Evolutionary conservation across 2,797 vertebrate species (phyloP), one percentile per base, ranked within the genome.

Genomic region (Takifugu ocellatus): DNA sequence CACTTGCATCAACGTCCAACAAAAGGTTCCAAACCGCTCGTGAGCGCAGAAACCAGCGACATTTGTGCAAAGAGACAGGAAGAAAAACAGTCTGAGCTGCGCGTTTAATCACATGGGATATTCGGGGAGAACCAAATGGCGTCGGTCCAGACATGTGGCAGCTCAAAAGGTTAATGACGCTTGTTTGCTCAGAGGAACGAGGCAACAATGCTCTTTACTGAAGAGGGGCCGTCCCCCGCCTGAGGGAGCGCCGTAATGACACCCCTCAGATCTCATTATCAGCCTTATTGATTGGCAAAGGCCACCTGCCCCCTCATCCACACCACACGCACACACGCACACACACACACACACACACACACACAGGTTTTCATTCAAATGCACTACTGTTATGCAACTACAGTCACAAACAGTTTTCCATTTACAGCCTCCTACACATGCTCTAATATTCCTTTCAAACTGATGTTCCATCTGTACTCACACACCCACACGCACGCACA

Each of bases 211-310:
- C 78, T 88, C 83, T 84, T 90, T 86, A 85, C 52, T 75, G 83
- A 87, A 83, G 84, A 87, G 54, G 61, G 81, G 71, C 59, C 50
- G 56, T 63, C 51, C 33, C 55, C 60, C 2, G 72, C 82, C 78
- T 15, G 65, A 83, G 78, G 83, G 78, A 68, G 66, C 26, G 2
- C 64, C 56, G 45, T 87, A 83, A 88, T 80, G 81, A 86, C 85
- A 78, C 82, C 85, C 83, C 76, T 84, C 78, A 83, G 82, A 90
- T 90, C 89, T 91, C 88, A 92, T 92, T 92, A 92, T 87, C 82
- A 80, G 77, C 65, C 63, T 87, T 91, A 92, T 92, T 91, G 89
- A 92, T 91, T 90, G 69, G 77, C 75, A 81, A 75, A 52, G 78
- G 75, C 83, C 81, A 79, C 85, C 85, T 87, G 87, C 80, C 65